A percentile compares a stretch with the other conserved stretches of the same genome.
These are phyloP conservation scores for Lucifuga dentata DNA, from an alignment of 2,113 vertebrate species.

Conservation along the genomic window DNA sequence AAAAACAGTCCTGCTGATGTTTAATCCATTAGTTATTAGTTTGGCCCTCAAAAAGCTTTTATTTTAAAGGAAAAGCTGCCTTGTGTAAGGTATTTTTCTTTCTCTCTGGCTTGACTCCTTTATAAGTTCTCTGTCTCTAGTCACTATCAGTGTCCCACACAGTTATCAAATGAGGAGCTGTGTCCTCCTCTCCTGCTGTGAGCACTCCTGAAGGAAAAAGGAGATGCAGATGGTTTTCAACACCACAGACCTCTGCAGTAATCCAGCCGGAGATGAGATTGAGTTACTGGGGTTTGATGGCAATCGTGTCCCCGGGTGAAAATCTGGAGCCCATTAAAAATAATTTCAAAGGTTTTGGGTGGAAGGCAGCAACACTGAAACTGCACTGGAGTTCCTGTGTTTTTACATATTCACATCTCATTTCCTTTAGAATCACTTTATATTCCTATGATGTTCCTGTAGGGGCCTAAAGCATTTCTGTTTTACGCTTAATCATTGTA, in stretches of 20 bases:
- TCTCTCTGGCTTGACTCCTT: too few relatives aligned
- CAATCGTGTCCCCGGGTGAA: conserved; percentile 64
- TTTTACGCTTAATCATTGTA: background rate
- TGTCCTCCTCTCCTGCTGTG: conserved; percentile 5
- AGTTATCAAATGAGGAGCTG: too few relatives aligned
- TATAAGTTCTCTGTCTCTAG: too few relatives aligned
- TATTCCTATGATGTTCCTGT: conserved; percentile 13
- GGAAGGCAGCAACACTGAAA: conserved; percentile 21
- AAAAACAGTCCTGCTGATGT: too few relatives aligned
- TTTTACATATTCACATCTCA: conserved; percentile 46
- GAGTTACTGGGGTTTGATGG: conserved; percentile 70
- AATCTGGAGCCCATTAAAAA: conserved; percentile 78
- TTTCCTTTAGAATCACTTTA: conserved; percentile 41
- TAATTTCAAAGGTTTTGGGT: conserved; percentile 62
- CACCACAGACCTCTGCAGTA: conserved; percentile 40
- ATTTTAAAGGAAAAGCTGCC: too few relatives aligned
- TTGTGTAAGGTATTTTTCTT: too few relatives aligned
- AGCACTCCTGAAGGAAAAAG: conserved; percentile 22
- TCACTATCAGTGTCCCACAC: too few relatives aligned
- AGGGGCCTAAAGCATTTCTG: background rate
- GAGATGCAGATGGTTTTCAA: conserved; percentile 52
- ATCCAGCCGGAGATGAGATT: conserved; percentile 74
- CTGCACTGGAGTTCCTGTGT: conserved; percentile 23
- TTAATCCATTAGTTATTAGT: too few relatives aligned
- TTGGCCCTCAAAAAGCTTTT: too few relatives aligned